Conservation (phyloP, 2,797 vertebrate genomes). For the Halcyon smyrnensis region DNA sequence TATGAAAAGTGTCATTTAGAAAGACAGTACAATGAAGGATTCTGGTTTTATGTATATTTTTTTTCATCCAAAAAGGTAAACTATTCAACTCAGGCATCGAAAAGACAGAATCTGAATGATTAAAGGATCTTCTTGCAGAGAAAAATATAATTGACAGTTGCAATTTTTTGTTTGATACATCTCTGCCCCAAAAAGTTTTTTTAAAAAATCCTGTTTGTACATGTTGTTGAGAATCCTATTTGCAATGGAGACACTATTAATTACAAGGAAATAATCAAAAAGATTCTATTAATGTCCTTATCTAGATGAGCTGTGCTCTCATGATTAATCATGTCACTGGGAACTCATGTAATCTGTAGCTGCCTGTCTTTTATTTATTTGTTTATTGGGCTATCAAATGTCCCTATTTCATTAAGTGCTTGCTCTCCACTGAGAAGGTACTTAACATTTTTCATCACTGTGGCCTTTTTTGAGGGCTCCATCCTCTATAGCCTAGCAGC, state of each 20-base stretch:
- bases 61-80: background rate
- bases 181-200: background rate
- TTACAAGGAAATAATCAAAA: constrained; percentile 14
- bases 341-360: constrained; percentile 4
- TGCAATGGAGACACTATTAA: background rate
- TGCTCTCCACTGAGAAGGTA: background rate
- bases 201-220: background rate
- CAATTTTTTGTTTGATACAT: background rate
- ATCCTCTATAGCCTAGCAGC: background rate
- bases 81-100: background rate
- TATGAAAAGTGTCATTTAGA: background rate
- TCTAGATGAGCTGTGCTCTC: background rate
- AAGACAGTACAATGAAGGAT: background rate
- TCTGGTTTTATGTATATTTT: background rate
- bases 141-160: background rate
- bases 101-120: background rate
- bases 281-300: background rate
- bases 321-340: background rate
- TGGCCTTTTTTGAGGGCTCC: background rate
- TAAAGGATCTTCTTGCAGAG: background rate
- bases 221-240: background rate
- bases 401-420: constrained; percentile 16
- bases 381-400: background rate
- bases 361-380: constrained; percentile 30
- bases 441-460: background rate